phyloP scores from a whole-genome alignment of 2,113 vertebrate genomes.

The chimpanzee (Pan troglodytes) region NHGRI_mPanTro3-v2.1_pri NC_072404.2:89855001-89855500 shows the following conservation, averaged over 20 bases:
- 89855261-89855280: background rate
- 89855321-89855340: background rate
- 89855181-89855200: background rate
- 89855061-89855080: background rate
- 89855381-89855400: background rate
- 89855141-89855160: background rate
- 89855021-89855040: background rate
- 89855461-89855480: background rate
- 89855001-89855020: background rate
- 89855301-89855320: background rate
- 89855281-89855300: background rate
- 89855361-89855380: background rate
- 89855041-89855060: background rate
- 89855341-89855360: background rate
- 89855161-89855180: background rate
- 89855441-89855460: background rate
- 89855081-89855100: background rate
- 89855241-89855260: background rate
- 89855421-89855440: background rate
- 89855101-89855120: background rate
- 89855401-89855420: background rate
- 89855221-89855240: background rate
- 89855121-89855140: background rate
- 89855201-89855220: background rate
- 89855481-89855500: background rate